These are phyloP conservation scores for Scyliorhinus canicula DNA, from an alignment of 2,797 vertebrate genomes.

Conservation along the genomic window DNA sequence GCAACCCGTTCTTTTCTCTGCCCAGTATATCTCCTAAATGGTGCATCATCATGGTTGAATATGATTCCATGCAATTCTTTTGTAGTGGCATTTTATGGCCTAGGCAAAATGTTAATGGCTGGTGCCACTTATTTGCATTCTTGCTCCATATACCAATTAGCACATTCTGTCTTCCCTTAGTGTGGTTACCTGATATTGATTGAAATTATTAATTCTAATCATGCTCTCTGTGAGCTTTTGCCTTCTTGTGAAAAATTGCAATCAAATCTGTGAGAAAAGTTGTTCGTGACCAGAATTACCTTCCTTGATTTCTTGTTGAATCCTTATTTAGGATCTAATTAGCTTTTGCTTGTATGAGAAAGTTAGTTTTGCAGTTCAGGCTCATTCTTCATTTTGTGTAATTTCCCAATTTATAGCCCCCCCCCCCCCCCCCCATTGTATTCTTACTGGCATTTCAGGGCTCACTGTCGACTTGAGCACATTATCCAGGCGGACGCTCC, in stretches of 20 bases:
- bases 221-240: neutral
- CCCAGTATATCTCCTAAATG: neutral
- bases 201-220: neutral
- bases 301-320: neutral
- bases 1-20: neutral
- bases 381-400: neutral
- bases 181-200: neutral
- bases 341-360: neutral
- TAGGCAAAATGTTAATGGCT: neutral
- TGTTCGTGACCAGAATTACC: neutral
- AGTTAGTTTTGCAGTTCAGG: neutral
- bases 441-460: neutral
- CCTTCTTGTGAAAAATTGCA: neutral
- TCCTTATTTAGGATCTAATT: neutral
- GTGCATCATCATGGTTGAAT: neutral
- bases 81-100: neutral
- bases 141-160: neutral
- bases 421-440: neutral
- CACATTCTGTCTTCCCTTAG: neutral
- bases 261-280: neutral
- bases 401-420: too few relatives aligned
- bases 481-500: neutral
- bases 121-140: neutral
- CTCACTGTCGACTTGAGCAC: neutral
- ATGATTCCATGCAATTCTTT: neutral